Conservation (phyloP, 2,113 vertebrate species). For the Ictalurus furcatus region DNA sequence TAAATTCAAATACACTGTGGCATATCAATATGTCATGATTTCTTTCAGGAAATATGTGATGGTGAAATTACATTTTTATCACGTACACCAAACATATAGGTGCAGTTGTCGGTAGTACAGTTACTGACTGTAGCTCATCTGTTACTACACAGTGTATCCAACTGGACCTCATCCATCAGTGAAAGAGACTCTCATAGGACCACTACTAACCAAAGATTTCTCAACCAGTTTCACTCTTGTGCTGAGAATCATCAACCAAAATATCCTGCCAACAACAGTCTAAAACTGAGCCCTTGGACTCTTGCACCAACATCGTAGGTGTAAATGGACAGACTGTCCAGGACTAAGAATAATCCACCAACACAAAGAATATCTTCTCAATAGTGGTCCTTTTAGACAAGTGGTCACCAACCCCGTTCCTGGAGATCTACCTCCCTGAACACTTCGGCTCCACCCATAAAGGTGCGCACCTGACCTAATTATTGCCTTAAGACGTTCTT, state of each 20-base stretch:
- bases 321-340: not conserved
- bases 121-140: not conserved
- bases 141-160: not conserved
- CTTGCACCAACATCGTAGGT: not conserved
- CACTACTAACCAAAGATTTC: not conserved
- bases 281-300: not conserved
- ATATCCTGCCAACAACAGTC: not conserved
- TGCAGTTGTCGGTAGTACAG: not conserved
- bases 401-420: too few species aligned
- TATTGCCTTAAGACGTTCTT: too few species aligned
- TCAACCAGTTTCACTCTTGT: not conserved
- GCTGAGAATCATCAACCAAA: not conserved
- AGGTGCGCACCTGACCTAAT: too few species aligned
- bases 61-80: not conserved
- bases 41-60: not conserved
- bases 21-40: not conserved
- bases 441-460: too few species aligned
- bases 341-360: not conserved
- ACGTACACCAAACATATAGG: not conserved
- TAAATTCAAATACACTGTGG: not conserved
- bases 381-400: not conserved
- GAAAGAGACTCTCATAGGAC: not conserved
- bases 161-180: not conserved
- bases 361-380: not conserved
- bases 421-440: too few species aligned